Conservation (phyloP, 2,113 vertebrate species). For the Callaeas wilsoni region DNA sequence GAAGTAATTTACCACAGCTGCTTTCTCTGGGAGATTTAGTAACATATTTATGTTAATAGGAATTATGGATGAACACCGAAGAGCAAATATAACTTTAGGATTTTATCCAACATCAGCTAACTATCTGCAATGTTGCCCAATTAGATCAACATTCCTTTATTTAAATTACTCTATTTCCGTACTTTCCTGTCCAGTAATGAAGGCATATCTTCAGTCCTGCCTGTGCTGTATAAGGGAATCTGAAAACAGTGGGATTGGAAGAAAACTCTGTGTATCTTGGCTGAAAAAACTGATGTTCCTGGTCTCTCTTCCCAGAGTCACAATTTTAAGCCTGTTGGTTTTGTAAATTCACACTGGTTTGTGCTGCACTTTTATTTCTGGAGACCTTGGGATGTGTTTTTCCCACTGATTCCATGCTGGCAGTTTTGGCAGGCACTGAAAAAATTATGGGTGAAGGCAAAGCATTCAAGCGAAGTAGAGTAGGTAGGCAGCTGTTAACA, state of each 20-base stretch:
- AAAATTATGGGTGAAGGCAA: not conserved
- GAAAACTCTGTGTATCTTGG: slow-evolving; percentile 22
- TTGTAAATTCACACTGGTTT: slow-evolving; percentile 14
- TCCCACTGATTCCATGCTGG: not conserved
- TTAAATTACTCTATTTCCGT: not conserved
- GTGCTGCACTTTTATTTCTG: not conserved
- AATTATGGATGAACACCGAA: not conserved
- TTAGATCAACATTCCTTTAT: not conserved
- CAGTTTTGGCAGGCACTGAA: not conserved
- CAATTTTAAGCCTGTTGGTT: slow-evolving; percentile 2
- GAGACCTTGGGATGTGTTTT: not conserved
- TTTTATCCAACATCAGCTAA: slow-evolving; percentile 24
- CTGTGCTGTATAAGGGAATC: not conserved
- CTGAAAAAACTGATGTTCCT: not conserved
- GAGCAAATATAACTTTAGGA: slow-evolving; percentile 13
- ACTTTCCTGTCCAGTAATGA: not conserved
- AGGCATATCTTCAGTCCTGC: not conserved
- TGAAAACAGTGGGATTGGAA: slow-evolving; percentile 8
- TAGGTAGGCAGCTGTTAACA: not conserved
- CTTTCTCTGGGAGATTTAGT: slow-evolving; percentile 14
- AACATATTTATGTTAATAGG: slow-evolving; percentile 16
- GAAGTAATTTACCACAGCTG: not conserved
- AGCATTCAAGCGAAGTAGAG: not conserved
- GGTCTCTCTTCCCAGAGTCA: not conserved
- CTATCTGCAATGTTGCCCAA: not conserved